Base-by-base conservation (phyloP, 2,113 vertebrate species). In the Odocoileus virginianus region DNA sequence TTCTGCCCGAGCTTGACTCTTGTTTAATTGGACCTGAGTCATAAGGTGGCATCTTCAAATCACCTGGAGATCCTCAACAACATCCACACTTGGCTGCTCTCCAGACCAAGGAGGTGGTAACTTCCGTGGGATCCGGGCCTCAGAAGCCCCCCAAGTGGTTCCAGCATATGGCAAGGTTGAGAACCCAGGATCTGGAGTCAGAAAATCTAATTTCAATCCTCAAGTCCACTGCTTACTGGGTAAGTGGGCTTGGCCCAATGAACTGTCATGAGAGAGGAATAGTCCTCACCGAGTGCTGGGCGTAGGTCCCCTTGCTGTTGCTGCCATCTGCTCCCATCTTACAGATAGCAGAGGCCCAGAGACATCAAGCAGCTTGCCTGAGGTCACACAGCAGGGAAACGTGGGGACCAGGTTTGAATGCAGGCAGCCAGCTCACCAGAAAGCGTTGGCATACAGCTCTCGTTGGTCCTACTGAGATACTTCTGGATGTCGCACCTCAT, bases 11-110 rank as follows among this genome's bases (percentile, higher is more conserved):
- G 40, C 64, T 47, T n/a, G 64, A 36, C 13, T 23, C 8, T 27
- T 1, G 0, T 9, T 25, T 1, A 43, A 45, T 5, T 16, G 55
- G 25, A 87, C n/a, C 47, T 30, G 40, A 87, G 40, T 52, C n/a
- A 25, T 9, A 12, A 19, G 3, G 0, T 5, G 40, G n/a, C 19
- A 5, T 0, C 0, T 28, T 36, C 28, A 15, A 33, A 40, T 79
- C 91, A 43, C 57, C 87, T 85, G 87, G 57, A 94, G 36, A 47
- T 61, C 16, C 50, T 50, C 23, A 43, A 64, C 93, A 64, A 14
- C 40, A 15, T n/a, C 14, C 16, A 52, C 10, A 28, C 16, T 17
- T 36, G 55, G 13, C 28, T 36, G 54, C 7, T 84, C 30, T 43
- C 55, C 54, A 17, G n/a, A 36, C 13, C 30, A 47, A 57, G 36